Evolutionary conservation across 2,113 vertebrate species (phyloP).

Genomic region (Naja naja): DNA sequence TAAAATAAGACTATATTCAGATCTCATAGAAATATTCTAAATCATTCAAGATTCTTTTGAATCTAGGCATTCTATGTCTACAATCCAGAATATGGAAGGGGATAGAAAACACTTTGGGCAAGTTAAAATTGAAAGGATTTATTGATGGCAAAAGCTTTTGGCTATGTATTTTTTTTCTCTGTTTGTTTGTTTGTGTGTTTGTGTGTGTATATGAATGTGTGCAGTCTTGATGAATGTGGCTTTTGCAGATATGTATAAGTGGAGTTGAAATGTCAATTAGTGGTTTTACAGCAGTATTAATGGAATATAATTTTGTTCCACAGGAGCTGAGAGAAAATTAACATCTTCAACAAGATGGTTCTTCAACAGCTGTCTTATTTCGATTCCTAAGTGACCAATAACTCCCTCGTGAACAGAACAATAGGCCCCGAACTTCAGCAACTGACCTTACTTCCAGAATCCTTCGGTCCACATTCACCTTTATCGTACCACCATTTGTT

Average conservation of each 20-base stretch:
- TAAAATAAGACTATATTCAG: not conserved
- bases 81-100: not conserved
- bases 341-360: not conserved
- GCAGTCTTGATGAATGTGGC: not conserved
- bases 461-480: conserved; percentile 99
- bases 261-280: not conserved
- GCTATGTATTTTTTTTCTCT: not conserved
- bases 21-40: not conserved
- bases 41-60: not conserved
- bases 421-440: conserved; percentile 89
- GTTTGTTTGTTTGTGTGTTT: not conserved
- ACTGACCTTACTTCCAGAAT: conserved; percentile 99
- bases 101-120: not conserved
- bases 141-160: not conserved
- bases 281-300: not conserved
- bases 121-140: not conserved
- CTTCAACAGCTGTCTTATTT: conserved; percentile 48
- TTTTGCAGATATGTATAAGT: conserved; percentile 53
- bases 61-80: not conserved
- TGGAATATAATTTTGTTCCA: not conserved
- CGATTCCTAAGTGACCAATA: conserved; percentile 58
- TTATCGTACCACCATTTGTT: conserved; percentile 99
- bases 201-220: not conserved
- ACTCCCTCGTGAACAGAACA: conserved; percentile 78
- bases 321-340: not conserved